Evolutionary conservation across 2,888 invertebrate species (phyloP), one percentile per base, ranked within the genome.

Genomic region (Sceliomorpha sp.): DNA sequence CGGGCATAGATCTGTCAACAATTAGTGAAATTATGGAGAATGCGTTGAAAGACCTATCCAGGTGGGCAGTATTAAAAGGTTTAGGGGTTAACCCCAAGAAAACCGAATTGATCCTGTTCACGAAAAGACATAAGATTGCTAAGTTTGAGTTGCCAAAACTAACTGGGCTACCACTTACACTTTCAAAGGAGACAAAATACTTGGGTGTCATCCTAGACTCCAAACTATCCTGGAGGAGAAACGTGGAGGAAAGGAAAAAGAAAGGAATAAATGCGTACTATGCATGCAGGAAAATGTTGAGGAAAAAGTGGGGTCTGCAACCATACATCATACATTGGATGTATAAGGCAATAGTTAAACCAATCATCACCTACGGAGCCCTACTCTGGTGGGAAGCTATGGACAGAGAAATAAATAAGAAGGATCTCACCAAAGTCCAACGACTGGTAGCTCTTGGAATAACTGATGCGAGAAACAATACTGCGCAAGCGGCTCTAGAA

Each of bases 281-380:
- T 13, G 24, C 12, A 32, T 47, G 47, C 10, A 47, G 32, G 32
- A 47, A 31, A n/a, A 2, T 32, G 56, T 5, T n/a, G n/a, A n/a
- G n/a, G n/a, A 47, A 24, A 6, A 69, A 15, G 1, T 72, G 53
- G 69, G 70, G 56, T 1, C 37, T 72, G 0, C 36, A 32, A 14
- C 71, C 56, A 20, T 20, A 31, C 5, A 36, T 66, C 4, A 40
- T 68, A 10, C 44, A 48, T 17, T 62, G 73, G 70, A 8, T 66
- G 3, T 68, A 71, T 15, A 60, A 15, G 26, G 45, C 40, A 3
- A 63, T 73, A 14, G 45, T 70, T 6, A 63, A 26, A 26, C 63
- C 48, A 6, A 50, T 34, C 1, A 32, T 59, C 7, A 10, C 42
- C 2, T 58, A 63, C 29, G 67, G 64, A 9, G 32, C 55, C 3